These are phyloP conservation scores for Epinephelus moara DNA, from an alignment of 2,113 vertebrate species.

Conservation along the genomic window DNA sequence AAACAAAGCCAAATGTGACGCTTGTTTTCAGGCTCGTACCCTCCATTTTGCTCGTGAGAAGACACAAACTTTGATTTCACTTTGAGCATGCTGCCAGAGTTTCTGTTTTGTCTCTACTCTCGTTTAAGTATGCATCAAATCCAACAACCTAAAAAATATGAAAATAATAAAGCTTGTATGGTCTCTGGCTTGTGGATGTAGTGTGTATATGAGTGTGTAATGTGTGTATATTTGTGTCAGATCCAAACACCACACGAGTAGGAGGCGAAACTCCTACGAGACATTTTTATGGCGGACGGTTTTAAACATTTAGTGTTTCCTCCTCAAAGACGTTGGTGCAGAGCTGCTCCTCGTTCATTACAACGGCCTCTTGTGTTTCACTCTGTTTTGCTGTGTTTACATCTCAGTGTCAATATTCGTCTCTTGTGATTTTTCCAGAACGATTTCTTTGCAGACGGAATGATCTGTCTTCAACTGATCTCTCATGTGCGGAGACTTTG, in stretches of 20 bases:
- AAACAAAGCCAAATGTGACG: neutral
- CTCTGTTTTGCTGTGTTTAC: conserved; percentile 56
- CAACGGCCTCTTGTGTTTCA: conserved; percentile 45
- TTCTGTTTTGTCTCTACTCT: neutral
- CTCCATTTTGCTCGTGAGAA: neutral
- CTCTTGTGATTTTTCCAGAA: conserved; percentile 60
- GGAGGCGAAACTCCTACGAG: conserved; percentile 20
- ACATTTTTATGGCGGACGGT: conserved; percentile 31
- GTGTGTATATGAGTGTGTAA: conserved; percentile 29
- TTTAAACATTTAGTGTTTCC: conserved; percentile 49
- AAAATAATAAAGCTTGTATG: conserved; percentile 14
- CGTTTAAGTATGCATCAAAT: neutral
- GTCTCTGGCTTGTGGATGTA: conserved; percentile 9
- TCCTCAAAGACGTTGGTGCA: conserved; percentile 35
- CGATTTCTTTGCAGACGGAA: conserved; percentile 49
- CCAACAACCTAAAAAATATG: conserved; percentile 11
- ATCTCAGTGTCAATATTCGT: conserved; percentile 38
- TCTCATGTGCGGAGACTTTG: conserved; percentile 37
- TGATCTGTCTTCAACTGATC: conserved; percentile 40
- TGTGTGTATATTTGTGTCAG: conserved; percentile 41
- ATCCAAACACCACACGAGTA: conserved; percentile 22
- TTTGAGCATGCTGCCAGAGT: neutral
- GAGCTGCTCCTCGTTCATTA: conserved; percentile 48
- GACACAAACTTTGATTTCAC: neutral
- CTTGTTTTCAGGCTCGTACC: neutral